phyloP scores from a whole-genome alignment of 2,888 invertebrate species.

The Mellilla xanthometata region DNA sequence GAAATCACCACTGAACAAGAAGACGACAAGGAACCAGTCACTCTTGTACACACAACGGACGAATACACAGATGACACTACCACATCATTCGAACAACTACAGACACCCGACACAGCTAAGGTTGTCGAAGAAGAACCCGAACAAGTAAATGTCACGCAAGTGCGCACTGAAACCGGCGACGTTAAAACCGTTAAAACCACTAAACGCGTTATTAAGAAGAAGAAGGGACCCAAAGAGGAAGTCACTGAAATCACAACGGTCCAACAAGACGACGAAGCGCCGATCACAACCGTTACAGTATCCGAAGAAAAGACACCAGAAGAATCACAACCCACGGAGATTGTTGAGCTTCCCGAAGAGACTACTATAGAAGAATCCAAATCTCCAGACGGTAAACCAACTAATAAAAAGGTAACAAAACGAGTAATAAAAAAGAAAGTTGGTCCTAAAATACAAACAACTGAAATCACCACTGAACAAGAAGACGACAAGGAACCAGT shows the following conservation, averaged over 20 bases:
- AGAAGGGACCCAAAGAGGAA: constrained; percentile 53
- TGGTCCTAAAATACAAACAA: constrained; percentile 50
- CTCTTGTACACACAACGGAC: constrained; percentile 56
- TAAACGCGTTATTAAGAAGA: constrained; percentile 36
- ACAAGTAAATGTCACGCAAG: constrained; percentile 26
- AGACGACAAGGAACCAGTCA: constrained; percentile 63
- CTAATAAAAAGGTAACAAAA: constrained; percentile 39
- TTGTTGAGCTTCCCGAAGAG: constrained; percentile 38
- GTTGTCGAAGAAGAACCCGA: constrained; percentile 35
- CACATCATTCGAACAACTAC: constrained; percentile 25
- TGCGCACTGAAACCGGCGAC: constrained; percentile 41
- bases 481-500: constrained; percentile 36
- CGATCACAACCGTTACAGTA: constrained; percentile 19
- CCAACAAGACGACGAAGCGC: constrained; percentile 24
- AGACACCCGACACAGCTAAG: constrained; percentile 33
- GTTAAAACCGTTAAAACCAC: constrained; percentile 45
- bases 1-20: constrained; percentile 59
- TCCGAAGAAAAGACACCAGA: constrained; percentile 6
- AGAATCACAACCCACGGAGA: constrained; percentile 27
- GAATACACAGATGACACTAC: constrained; percentile 42
- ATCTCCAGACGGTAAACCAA: constrained; percentile 42
- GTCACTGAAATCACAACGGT: constrained; percentile 20
- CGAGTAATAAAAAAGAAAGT: constrained; percentile 39
- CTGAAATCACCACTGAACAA: constrained; percentile 47
- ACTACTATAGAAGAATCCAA: constrained; percentile 31